Conservation (phyloP, 2,888 invertebrate species). For the Cephus pulcher region DNA sequence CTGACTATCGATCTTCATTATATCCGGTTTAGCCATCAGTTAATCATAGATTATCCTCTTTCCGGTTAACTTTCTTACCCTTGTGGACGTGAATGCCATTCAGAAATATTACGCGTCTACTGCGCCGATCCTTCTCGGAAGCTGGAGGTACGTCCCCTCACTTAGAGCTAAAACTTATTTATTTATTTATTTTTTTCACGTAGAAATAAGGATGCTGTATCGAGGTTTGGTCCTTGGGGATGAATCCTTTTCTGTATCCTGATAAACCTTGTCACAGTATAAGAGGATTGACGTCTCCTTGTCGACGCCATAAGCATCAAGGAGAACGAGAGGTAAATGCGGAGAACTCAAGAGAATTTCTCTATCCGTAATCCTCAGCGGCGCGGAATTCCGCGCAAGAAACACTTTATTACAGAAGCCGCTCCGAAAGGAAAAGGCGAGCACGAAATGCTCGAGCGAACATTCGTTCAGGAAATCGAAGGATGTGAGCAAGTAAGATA, state of each 20-base stretch:
- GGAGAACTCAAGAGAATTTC: slow-evolving; percentile 4
- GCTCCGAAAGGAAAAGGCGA: not conserved
- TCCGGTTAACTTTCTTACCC: slow-evolving; percentile 15
- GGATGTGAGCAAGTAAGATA: not conserved
- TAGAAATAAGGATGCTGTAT: not conserved
- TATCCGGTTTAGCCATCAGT: slow-evolving; percentile 23
- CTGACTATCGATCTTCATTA: not conserved
- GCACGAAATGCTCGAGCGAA: not conserved
- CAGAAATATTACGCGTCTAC: not conserved
- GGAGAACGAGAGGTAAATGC: not conserved
- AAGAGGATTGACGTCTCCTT: not conserved
- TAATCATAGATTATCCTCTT: slow-evolving; percentile 43
- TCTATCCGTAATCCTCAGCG: slow-evolving; percentile 1
- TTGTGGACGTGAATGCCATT: not conserved
- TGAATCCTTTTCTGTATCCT: not conserved
- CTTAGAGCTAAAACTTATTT: not conserved
- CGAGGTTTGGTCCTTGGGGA: not conserved
- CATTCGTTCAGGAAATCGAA: slow-evolving; percentile 1
- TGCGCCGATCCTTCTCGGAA: not conserved
- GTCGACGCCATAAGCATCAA: not conserved
- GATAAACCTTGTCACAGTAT: not conserved
- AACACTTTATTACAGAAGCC: slow-evolving; percentile 5
- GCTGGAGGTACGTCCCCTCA: not conserved
- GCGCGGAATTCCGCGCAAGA: slow-evolving; percentile 4
- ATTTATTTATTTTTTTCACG: not conserved